Conservation (phyloP, 2,797 vertebrate genomes). For the Falco biarmicus region DNA sequence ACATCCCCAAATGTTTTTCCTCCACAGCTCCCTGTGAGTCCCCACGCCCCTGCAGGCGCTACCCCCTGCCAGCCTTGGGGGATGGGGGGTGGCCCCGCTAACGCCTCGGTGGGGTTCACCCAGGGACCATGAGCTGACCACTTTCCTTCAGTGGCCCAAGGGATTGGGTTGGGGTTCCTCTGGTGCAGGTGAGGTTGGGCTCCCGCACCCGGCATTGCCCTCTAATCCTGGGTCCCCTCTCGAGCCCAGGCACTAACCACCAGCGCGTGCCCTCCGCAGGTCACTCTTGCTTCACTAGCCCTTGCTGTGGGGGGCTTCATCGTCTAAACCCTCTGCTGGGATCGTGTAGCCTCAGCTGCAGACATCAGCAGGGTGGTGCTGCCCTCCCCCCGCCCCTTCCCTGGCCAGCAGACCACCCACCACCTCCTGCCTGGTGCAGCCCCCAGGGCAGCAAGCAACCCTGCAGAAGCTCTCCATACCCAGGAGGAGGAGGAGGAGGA, state of each 20-base stretch:
- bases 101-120: background rate
- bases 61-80: too few species aligned
- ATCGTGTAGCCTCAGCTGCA: background rate
- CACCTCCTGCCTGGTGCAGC: fast-evolving
- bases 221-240: background rate
- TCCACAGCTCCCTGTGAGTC: fast-evolving
- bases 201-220: background rate
- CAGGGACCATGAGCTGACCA: background rate
- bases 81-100: too few species aligned
- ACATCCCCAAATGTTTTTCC: fast-evolving
- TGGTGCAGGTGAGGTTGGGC: background rate
- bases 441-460: background rate
- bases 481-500: background rate
- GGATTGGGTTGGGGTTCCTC: background rate
- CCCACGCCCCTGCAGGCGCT: fast-evolving
- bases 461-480: background rate
- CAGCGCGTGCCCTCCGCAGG: background rate
- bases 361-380: background rate
- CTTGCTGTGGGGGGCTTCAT: fast-evolving
- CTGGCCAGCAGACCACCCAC: background rate
- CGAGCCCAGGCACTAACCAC: background rate
- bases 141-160: background rate
- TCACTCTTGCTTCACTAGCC: background rate
- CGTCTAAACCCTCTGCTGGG: background rate
- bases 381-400: background rate